Evolutionary conservation across 2,797 vertebrate species (phyloP), one percentile per base, ranked within the genome.

Genomic region (Myioborus melanocephalus): DNA sequence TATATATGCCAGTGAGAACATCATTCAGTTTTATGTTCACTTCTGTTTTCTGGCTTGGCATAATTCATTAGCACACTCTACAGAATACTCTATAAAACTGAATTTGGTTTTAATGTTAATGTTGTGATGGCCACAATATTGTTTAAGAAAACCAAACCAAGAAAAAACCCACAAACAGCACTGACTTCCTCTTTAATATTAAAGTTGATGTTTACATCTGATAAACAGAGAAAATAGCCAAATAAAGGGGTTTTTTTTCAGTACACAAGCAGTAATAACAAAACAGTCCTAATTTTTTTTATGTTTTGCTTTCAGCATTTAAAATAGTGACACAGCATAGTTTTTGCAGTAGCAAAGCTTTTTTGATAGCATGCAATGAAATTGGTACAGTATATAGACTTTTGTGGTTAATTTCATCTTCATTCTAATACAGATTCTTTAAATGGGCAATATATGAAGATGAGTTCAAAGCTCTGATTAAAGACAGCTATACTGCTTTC

Each of bases 11-110:
- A 98, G 97, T 96, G 93, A 98, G 98, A 98, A 96, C 97, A 98
- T 98, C 97, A 97, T 95, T 98, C 97, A 98, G 96, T 97, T 98
- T 98, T 98, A 98, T 94, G 96, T 97, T 97, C 96, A 94, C 96
- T 98, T 98, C 97, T 97, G 97, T 97, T 97, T 97, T 96, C 96
- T 89, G 91, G 93, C 96, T 91, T 91, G 90, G 97, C 93, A 95
- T 98, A 97, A 98, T 98, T 98, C 98, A 98, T 98, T 98, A 98
- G 91, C 91, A 92, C 93, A 94, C 94, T 94, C 94, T 89, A 90
- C 91, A 97, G 93, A 97, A 97, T 70, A 96, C 87, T 96, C 97
- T 97, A 98, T 98, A 98, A 98, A 98, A 98, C 81, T 90, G 76
- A 93, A 97, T 84, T 88, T 93, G 91, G 94, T 87, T 98, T 97